phyloP scores from a whole-genome alignment of 2,113 vertebrate species.

The Gymnocephalus cernua region DNA sequence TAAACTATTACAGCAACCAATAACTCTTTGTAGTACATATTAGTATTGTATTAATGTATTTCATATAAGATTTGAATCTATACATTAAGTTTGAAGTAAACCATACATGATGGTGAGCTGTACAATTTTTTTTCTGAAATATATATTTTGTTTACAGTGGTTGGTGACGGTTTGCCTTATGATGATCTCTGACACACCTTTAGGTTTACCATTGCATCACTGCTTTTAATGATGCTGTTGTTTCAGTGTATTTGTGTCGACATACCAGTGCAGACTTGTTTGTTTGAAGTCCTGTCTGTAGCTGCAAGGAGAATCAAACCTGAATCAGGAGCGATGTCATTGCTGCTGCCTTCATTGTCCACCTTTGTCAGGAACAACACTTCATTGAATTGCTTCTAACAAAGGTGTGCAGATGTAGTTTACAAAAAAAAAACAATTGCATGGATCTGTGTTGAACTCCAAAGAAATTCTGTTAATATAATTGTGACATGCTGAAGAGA shows the following conservation, averaged over 20 bases:
- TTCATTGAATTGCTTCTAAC: neutral
- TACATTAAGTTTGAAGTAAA: neutral
- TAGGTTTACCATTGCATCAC: conserved; percentile 7
- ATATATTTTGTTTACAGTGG: conserved; percentile 5
- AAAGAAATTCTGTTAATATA: conserved; percentile 26
- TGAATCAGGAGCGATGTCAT: neutral
- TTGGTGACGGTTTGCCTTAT: conserved; percentile 15
- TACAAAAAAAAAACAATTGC: neutral
- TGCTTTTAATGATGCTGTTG: conserved; percentile 41
- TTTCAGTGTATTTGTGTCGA: conserved; percentile 5
- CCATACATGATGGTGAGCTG: neutral
- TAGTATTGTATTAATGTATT: neutral
- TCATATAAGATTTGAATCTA: neutral
- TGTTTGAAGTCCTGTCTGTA: conserved; percentile 14
- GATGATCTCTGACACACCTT: conserved; percentile 16
- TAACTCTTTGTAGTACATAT: neutral
- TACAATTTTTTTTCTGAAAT: neutral
- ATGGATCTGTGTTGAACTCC: conserved; percentile 15
- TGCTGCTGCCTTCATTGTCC: conserved; percentile 7
- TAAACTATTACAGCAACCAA: neutral
- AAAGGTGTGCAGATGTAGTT: conserved; percentile 15
- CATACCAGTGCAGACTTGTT: conserved; percentile 5
- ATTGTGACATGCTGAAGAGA: conserved; percentile 30
- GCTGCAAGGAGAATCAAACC: conserved; percentile 13
- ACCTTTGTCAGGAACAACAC: conserved; percentile 9